phyloP scores from a whole-genome alignment of 2,113 vertebrate species.

The Anthoscopus minutus region DNA sequence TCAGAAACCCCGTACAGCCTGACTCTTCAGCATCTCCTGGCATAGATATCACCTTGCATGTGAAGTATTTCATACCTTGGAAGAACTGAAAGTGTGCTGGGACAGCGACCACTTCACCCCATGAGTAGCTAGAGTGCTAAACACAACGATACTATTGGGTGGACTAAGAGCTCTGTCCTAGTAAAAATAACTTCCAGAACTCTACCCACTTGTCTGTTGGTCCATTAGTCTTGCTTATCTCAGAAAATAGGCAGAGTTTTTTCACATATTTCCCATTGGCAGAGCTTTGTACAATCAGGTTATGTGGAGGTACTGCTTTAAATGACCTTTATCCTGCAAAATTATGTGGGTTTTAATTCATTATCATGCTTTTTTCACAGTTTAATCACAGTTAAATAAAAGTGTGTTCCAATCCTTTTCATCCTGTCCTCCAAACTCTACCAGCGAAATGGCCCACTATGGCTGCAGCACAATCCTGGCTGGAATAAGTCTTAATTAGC shows the following conservation, averaged over 20 bases:
- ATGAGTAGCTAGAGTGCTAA: not conserved
- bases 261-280: not conserved
- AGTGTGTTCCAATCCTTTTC: not conserved
- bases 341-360: not conserved
- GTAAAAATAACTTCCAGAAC: conserved; percentile 9
- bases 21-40: not conserved
- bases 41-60: not conserved
- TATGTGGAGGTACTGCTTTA: not conserved
- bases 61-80: not conserved
- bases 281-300: not conserved
- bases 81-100: not conserved
- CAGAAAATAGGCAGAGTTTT: not conserved
- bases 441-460: not conserved
- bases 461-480: conserved; percentile 60
- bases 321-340: not conserved
- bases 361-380: not conserved
- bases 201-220: not conserved
- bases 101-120: not conserved
- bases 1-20: not conserved
- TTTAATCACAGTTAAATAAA: conserved; percentile 7
- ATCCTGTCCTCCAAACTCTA: not conserved
- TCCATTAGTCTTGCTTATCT: not conserved
- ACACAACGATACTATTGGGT: not conserved
- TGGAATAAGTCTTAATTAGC: conserved; percentile 69
- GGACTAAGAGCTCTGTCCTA: not conserved